These are phyloP conservation scores for Exaiptasia diaphana DNA, from an alignment of 64 coral and sea anemone species.

Conservation along the genomic window DNA sequence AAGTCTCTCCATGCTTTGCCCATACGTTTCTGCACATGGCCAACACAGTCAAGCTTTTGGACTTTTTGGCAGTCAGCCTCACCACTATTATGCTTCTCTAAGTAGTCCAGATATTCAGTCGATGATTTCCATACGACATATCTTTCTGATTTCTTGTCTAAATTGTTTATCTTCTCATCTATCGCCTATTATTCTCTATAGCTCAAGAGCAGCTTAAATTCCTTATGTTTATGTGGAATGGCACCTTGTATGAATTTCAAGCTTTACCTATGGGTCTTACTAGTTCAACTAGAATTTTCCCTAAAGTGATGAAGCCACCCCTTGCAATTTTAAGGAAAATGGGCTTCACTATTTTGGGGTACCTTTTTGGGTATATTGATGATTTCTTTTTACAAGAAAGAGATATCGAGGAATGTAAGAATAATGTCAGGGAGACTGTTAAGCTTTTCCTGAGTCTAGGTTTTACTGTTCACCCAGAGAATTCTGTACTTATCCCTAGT, in stretches of 20 bases:
- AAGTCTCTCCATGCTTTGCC: not conserved
- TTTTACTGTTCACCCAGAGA: constrained; percentile 28
- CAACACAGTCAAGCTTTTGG: constrained; percentile 28
- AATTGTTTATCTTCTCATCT: no score
- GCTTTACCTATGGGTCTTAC: constrained; percentile 11
- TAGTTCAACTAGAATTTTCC: constrained; percentile 38
- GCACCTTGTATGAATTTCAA: not conserved
- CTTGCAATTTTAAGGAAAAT: not conserved
- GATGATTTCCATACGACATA: constrained; percentile 13
- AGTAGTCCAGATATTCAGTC: not conserved
- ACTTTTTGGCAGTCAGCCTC: not conserved
- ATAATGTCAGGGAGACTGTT: not conserved
- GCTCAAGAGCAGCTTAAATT: constrained; percentile 26
- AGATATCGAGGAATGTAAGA: not conserved
- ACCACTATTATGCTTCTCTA: constrained; percentile 4
- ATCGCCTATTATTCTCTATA: constrained; percentile 20
- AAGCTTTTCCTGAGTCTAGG: constrained; percentile 10
- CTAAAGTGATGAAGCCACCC: constrained; percentile 17
- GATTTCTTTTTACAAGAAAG: not conserved
- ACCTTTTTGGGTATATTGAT: no score
- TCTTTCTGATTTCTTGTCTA: constrained; percentile 10
- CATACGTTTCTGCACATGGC: constrained; percentile 23
- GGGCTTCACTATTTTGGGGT: not conserved
- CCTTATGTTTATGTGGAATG: constrained; percentile 22
- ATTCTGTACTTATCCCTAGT: constrained; percentile 30